phyloP scores from a whole-genome alignment of 2,113 vertebrate species.

The Sula dactylatra region DNA sequence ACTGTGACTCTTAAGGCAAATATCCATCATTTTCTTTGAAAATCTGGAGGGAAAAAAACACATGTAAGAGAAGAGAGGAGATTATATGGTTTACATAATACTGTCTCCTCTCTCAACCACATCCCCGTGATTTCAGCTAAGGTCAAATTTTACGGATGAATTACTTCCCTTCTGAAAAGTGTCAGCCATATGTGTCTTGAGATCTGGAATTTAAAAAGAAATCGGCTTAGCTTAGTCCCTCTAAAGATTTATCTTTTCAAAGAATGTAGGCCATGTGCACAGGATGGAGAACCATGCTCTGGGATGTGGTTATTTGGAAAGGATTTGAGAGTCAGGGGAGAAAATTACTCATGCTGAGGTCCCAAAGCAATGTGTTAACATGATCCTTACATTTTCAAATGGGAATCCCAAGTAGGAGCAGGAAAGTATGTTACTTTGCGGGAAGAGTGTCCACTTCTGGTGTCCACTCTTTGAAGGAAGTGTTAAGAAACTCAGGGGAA shows the following conservation, averaged over 20 bases:
- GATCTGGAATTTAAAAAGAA: constrained; percentile 15
- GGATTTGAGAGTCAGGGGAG: neutral
- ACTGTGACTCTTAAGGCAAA: neutral
- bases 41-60: neutral
- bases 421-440: neutral
- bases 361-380: neutral
- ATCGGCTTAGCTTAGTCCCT: neutral
- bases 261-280: neutral
- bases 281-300: neutral
- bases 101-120: neutral
- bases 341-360: neutral
- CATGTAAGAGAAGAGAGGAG: neutral
- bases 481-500: neutral
- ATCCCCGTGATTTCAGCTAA: neutral
- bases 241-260: constrained; percentile 3
- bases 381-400: neutral
- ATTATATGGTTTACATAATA: constrained; percentile 3
- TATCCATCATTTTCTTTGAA: neutral
- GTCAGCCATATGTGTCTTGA: neutral
- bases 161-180: neutral
- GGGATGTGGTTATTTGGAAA: neutral
- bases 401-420: neutral
- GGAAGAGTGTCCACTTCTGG: neutral
- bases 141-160: neutral
- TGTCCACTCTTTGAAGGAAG: neutral